Base-by-base conservation (phyloP, 2,888 invertebrate species). In the Pammene aurita region DNA sequence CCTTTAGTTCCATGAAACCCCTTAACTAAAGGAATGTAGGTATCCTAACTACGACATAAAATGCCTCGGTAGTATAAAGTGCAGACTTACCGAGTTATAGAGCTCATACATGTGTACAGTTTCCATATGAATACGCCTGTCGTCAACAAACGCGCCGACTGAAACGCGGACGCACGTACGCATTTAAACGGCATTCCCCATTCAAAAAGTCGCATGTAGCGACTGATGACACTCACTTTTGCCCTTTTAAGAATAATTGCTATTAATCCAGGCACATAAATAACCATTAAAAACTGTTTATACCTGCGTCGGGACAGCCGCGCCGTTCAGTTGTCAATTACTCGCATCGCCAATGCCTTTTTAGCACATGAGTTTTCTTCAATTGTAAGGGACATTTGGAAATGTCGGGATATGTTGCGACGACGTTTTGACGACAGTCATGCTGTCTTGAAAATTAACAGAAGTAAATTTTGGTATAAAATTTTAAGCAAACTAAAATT, bases 291-390 rank as follows among this genome's bases (percentile, higher is more conserved):
- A 86, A 84, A 85, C 81, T 80, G 82, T 84, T 86, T 88, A 88
- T 88, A 85, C 81, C 78, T 76, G 81, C 76, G 77, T 82, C 84
- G 86, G 85, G 86, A 85, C 76, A 76, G 75, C 78, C 73, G 80
- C 73, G 78, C 80, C 83, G 85, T 86, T 87, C 86, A 86, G 81
- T 83, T 89, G 90, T 89, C 90, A 89, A 89, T 89, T 89, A 87
- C 82, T 52, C 61, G 50, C 61, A 44, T 58, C 58, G 52, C 60
- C 44, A 34, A 48, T 52, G 50, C 62, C 62, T 62, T 62, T 62
- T 41, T 52, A 52, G 62, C 58, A 41, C 62, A 52, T 62, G 52
- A 41, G 18, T 41, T 41, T 62, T 52, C 62, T 52, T 62, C 62
- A 41, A 62, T 52, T 62, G 62, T 50, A 26, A 34, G 57, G 48